Evolutionary conservation across 2,888 invertebrate genomes (phyloP).

Genomic region (Macrosiphum euphorbiae): DNA sequence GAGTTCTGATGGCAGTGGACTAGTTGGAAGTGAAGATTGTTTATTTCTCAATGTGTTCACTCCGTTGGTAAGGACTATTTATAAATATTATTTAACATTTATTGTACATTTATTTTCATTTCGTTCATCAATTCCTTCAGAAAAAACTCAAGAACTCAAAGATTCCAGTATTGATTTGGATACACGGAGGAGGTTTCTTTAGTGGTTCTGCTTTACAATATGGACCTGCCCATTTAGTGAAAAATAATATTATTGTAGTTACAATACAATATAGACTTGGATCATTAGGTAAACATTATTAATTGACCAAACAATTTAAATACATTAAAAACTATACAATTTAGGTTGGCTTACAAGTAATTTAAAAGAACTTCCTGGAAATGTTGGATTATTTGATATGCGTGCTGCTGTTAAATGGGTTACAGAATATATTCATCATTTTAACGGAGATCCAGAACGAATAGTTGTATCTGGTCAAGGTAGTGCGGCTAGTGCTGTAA

Average conservation of each 20-base stretch:
- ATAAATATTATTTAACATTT: conserved; percentile 67
- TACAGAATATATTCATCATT: conserved; percentile 80
- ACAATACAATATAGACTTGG: conserved; percentile 84
- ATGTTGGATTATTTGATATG: conserved; percentile 83
- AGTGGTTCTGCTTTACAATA: conserved; percentile 82
- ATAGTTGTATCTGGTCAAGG: conserved; percentile 85
- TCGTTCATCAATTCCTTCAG: not conserved
- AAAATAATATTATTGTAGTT: conserved; percentile 80
- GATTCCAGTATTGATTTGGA: conserved; percentile 81
- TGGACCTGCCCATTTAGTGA: conserved; percentile 77
- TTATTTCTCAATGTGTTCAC: conserved; percentile 82
- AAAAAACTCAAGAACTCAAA: conserved; percentile 14
- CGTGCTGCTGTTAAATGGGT: conserved; percentile 81
- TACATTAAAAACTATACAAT: not conserved
- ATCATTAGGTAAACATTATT: conserved; percentile 72
- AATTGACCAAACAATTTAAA: not conserved
- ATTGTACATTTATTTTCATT: conserved; percentile 38
- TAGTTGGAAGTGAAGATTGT: conserved; percentile 77
- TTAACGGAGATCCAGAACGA: conserved; percentile 81
- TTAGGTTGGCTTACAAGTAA: conserved; percentile 82
- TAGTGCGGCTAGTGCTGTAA: conserved; percentile 82
- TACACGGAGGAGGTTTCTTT: conserved; percentile 84
- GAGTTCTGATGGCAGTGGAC: conserved; percentile 69
- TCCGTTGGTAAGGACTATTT: conserved; percentile 71
- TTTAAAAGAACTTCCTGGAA: conserved; percentile 79